Conservation (phyloP, 2,797 vertebrate genomes). For the Scolopax bukidnonensis region DNA sequence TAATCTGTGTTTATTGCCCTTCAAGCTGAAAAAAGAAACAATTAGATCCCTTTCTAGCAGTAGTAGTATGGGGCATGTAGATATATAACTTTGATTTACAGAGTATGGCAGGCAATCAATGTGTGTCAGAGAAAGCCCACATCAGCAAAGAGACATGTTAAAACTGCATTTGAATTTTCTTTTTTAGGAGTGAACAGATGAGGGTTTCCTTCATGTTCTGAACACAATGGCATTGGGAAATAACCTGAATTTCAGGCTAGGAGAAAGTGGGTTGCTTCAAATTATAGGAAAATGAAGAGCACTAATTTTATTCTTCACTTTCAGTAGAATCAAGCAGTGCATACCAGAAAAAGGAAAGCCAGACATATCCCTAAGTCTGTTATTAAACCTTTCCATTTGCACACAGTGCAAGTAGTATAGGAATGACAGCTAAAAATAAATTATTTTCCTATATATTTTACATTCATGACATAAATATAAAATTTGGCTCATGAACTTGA, state of each 20-base stretch:
- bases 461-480: not conserved
- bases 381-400: not conserved
- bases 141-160: constrained; percentile 15
- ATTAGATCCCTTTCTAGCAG: constrained; percentile 28
- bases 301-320: not conserved
- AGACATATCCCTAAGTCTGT: not conserved
- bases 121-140: constrained; percentile 24
- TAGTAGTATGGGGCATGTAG: not conserved
- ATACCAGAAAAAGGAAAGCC: not conserved
- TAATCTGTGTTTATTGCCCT: constrained; percentile 14
- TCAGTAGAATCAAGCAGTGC: not conserved
- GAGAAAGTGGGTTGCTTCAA: not conserved
- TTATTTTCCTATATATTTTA: not conserved
- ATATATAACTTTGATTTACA: constrained; percentile 52
- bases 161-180: constrained; percentile 8
- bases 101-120: constrained; percentile 22
- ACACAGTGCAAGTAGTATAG: not conserved
- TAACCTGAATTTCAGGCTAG: not conserved
- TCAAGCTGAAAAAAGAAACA: constrained; percentile 10
- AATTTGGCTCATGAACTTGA: not conserved
- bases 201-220: not conserved
- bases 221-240: not conserved
- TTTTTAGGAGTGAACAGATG: not conserved
- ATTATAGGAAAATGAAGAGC: not conserved
- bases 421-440: not conserved